phyloP scores from a whole-genome alignment of 2,888 invertebrate genomes.

The Melolontha melolontha region DNA sequence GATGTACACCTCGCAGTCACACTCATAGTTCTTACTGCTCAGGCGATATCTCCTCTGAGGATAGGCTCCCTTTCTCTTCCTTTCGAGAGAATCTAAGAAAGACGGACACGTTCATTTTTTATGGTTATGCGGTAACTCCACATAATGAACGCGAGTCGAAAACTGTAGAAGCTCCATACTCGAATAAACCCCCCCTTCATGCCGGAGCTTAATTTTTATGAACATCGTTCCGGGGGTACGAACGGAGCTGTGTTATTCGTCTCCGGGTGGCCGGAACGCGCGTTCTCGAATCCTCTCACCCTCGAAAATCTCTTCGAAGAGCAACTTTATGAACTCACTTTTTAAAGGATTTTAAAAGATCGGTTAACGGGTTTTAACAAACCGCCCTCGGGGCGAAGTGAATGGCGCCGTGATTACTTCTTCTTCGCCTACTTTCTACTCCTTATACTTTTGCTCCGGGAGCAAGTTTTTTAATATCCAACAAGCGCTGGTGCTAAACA shows the following conservation, averaged over 20 bases:
- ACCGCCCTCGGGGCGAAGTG: slow-evolving; percentile 51
- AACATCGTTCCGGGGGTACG: slow-evolving; percentile 52
- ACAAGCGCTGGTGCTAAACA: slow-evolving; percentile 35
- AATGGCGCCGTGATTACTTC: slow-evolving; percentile 37
- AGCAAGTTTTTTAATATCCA: slow-evolving; percentile 38
- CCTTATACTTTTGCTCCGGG: slow-evolving; percentile 12
- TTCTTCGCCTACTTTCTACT: slow-evolving; percentile 6
- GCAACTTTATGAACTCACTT: slow-evolving; percentile 63
- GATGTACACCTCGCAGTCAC: too few species aligned
- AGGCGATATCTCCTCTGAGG: too few species aligned
- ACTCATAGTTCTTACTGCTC: too few species aligned
- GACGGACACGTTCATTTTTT: slow-evolving; percentile 53
- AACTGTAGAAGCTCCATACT: background rate
- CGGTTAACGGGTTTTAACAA: slow-evolving; percentile 66
- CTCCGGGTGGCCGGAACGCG: slow-evolving; percentile 13
- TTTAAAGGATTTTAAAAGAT: slow-evolving; percentile 65
- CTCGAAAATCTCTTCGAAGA: slow-evolving; percentile 15
- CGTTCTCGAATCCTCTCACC: background rate
- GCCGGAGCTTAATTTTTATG: slow-evolving; percentile 63
- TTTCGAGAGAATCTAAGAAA: too few species aligned
- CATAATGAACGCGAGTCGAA: slow-evolving; percentile 56
- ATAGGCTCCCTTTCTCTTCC: too few species aligned
- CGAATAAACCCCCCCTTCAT: slow-evolving; percentile 50
- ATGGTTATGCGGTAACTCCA: slow-evolving; percentile 58
- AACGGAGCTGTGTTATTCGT: slow-evolving; percentile 18